Base-by-base conservation (phyloP, 2,113 vertebrate genomes). In the Lepisosteus osseus region DNA sequence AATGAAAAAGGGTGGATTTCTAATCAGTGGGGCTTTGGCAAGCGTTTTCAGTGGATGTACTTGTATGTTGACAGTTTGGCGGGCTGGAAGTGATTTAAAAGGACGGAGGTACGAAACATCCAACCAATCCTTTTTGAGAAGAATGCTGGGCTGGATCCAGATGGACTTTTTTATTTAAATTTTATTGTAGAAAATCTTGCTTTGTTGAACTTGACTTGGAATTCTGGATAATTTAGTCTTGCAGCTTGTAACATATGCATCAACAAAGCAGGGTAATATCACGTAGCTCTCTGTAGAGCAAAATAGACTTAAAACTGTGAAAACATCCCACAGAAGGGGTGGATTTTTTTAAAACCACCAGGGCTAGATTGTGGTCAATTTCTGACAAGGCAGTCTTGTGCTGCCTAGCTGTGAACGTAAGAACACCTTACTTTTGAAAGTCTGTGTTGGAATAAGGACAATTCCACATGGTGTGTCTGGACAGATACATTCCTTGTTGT, bases 61-160 rank as follows among this genome's bases (percentile, higher is more conserved):
- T 68, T 84, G 79, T 84, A 87, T 80, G 90, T 88, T 76, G 85
- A 76, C 76, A 73, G 77, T 81, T 68, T 57, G 68, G 51, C 66
- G 29, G 59, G 77, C 62, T 75, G 65, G 80, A 82, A 67, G 70
- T 78, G 17, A 54, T 15, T 68, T 68, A 74, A 82, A 75, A 61
- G 3, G 82, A 86, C 84, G 89, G 91, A 89, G 94, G 93, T 95
- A 95, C 92, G 90, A 92, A 89, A 84, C 84, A 80, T 78, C 75
- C 73, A 83, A 85, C 76, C 85, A 70, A 68, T 68, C 67, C 69
- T 59, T 74, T 61, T 61, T 13, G 70, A 78, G 69, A 84, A 43
- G 61, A 84, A 87, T 74, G 84, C 93, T 95, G 94, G 94, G 93
- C 94, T 90, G 89, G 90, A 80, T 72, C 91, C 92, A 90, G 90